Conservation (phyloP, 2,113 vertebrate genomes). For the Campylorhamphus procurvoides region DNA sequence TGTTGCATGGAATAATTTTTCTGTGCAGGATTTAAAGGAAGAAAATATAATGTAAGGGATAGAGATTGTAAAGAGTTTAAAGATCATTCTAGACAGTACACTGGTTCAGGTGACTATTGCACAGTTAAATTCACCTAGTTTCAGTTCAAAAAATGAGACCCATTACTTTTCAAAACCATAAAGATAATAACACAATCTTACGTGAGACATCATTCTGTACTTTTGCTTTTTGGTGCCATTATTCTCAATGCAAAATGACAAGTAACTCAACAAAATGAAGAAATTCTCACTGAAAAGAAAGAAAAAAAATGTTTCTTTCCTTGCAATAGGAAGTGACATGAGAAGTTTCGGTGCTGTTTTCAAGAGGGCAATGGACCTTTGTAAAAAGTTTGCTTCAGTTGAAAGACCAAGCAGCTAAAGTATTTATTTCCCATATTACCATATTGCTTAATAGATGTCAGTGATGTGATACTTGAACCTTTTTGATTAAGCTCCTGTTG, state of each 20-base stretch:
- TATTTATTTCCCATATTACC: conserved; percentile 65
- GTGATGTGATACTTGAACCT: conserved; percentile 67
- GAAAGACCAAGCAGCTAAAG: conserved; percentile 46
- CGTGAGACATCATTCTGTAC: not conserved
- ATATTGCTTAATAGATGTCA: conserved; percentile 68
- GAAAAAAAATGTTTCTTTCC: not conserved
- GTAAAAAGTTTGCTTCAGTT: conserved; percentile 14
- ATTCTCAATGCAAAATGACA: not conserved
- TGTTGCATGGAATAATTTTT: not conserved
- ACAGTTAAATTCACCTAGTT: not conserved
- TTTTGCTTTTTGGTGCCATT: not conserved
- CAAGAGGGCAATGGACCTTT: not conserved
- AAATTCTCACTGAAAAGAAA: not conserved
- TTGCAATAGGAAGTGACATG: not conserved
- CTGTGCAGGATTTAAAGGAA: not conserved
- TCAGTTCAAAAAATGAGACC: not conserved
- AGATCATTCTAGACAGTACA: not conserved
- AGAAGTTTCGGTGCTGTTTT: not conserved
- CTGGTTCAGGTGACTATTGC: not conserved
- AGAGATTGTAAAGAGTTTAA: not conserved
- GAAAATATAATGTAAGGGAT: not conserved
- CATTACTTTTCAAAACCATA: not conserved
- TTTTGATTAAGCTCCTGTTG: conserved; percentile 81
- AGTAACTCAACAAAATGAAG: not conserved
- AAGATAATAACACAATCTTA: not conserved